Conservation (phyloP, 2,797 vertebrate species). For the Sebastes vulpes region DNA sequence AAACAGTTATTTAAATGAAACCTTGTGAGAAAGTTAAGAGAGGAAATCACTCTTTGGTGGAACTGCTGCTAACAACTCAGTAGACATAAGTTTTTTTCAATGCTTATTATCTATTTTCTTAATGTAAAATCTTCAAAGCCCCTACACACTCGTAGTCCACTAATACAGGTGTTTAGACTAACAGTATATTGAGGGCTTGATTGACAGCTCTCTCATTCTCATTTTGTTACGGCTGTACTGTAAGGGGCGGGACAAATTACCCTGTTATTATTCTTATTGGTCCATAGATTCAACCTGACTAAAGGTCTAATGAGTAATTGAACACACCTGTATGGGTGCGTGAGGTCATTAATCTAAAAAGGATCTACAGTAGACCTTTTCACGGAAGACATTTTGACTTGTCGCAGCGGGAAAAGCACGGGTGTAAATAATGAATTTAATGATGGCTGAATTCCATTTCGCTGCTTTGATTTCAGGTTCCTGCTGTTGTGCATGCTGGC, state of each 20-base stretch:
- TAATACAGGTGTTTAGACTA: background rate
- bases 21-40: background rate
- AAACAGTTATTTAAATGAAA: background rate
- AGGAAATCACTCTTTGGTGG: background rate
- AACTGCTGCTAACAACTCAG: background rate
- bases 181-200: background rate
- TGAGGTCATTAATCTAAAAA: background rate
- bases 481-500: too few species aligned
- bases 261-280: background rate
- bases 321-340: slow-evolving; percentile 1
- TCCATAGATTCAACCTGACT: background rate
- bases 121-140: background rate
- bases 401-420: too few species aligned
- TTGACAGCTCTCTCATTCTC: background rate
- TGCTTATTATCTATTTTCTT: too few species aligned
- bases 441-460: too few species aligned
- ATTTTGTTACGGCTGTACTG: background rate
- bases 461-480: too few species aligned
- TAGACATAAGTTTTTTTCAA: too few species aligned
- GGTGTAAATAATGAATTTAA: too few species aligned
- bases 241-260: background rate
- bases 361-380: background rate
- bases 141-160: background rate
- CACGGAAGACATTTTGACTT: too few species aligned
- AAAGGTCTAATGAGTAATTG: slow-evolving; percentile 6